Evolutionary conservation across 2,797 vertebrate genomes (phyloP).

Genomic region (Percopsis omiscomaycus): DNA sequence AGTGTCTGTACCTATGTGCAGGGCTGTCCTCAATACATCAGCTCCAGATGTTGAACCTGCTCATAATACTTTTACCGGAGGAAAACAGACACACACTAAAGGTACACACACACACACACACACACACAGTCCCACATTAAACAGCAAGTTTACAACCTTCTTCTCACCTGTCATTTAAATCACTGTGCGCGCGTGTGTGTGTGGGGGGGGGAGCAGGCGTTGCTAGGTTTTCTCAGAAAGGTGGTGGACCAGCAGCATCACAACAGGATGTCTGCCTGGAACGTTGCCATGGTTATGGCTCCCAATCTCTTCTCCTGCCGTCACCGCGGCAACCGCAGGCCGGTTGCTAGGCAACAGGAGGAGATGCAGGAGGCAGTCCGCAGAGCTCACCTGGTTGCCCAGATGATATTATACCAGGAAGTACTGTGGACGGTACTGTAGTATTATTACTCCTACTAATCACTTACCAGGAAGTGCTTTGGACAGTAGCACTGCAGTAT

Average conservation of each 20-base stretch:
- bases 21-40: slow-evolving; percentile 88
- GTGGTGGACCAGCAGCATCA: slow-evolving; percentile 89
- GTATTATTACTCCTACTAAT: background rate
- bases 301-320: slow-evolving; percentile 87
- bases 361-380: slow-evolving; percentile 86
- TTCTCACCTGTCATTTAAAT: background rate
- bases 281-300: slow-evolving; percentile 94
- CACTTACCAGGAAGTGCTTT: slow-evolving; percentile 43
- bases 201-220: slow-evolving; percentile 72
- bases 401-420: slow-evolving; percentile 90
- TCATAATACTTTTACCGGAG: slow-evolving; percentile 90
- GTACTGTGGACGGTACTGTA: slow-evolving; percentile 85
- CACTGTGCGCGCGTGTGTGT: background rate
- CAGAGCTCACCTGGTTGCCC: slow-evolving; percentile 84
- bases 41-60: slow-evolving; percentile 91
- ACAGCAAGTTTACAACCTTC: background rate
- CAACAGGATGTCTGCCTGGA: slow-evolving; percentile 96
- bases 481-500: slow-evolving; percentile 79
- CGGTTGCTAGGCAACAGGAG: slow-evolving; percentile 67
- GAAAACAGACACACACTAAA: slow-evolving; percentile 87
- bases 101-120: slow-evolving; percentile 64
- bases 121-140: background rate
- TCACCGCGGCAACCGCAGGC: slow-evolving; percentile 77
- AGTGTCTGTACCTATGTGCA: slow-evolving; percentile 49
- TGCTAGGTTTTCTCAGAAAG: slow-evolving; percentile 89